A percentile compares a stretch with the other conserved stretches of the same genome.
Evolutionary conservation across 1,140 invertebrate genomes (phyloP).

Genomic region (Odontomachus brunneus): DNA sequence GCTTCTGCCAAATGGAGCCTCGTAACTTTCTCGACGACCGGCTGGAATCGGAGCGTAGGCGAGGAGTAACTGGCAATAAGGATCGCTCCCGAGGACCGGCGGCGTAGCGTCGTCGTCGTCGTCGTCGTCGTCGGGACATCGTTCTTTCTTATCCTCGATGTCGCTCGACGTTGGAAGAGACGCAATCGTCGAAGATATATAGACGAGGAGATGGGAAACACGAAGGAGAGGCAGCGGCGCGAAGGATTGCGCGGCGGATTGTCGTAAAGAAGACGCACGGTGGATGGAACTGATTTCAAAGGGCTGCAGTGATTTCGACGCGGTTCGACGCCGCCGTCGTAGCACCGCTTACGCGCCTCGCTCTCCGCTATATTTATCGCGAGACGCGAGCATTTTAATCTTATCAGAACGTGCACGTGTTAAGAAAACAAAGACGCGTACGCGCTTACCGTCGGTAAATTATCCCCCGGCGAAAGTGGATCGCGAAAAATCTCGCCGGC

Average conservation of each 20-base stretch:
- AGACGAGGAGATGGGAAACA: slow-evolving; percentile 55
- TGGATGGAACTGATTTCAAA: slow-evolving; percentile 59
- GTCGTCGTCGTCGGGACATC: slow-evolving; percentile 48
- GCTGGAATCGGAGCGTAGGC: slow-evolving; percentile 25
- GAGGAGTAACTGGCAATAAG: slow-evolving; percentile 54
- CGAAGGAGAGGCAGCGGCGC: slow-evolving; percentile 27
- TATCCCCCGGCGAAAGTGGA: slow-evolving; percentile 73
- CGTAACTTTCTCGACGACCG: slow-evolving; percentile 66
- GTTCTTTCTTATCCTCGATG: slow-evolving; percentile 62
- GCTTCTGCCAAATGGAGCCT: slow-evolving; percentile 71
- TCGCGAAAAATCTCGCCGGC: slow-evolving; percentile 69
- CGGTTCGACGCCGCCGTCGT: slow-evolving; percentile 2
- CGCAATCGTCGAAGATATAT: slow-evolving; percentile 60
- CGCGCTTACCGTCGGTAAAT: slow-evolving; percentile 63
- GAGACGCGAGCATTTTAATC: slow-evolving; percentile 43
- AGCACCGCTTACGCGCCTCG: not conserved
- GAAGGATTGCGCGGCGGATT: slow-evolving; percentile 32
- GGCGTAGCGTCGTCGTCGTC: slow-evolving; percentile 19
- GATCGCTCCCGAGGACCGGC: slow-evolving; percentile 28
- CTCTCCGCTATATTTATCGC: slow-evolving; percentile 1
- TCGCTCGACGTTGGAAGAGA: slow-evolving; percentile 55
- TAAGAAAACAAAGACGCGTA: not conserved
- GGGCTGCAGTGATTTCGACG: slow-evolving; percentile 22
- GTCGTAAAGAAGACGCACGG: slow-evolving; percentile 58
- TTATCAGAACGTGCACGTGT: not conserved